Base-by-base conservation (phyloP, 2,888 invertebrate species). In the Oscheius myriophilus region DNA sequence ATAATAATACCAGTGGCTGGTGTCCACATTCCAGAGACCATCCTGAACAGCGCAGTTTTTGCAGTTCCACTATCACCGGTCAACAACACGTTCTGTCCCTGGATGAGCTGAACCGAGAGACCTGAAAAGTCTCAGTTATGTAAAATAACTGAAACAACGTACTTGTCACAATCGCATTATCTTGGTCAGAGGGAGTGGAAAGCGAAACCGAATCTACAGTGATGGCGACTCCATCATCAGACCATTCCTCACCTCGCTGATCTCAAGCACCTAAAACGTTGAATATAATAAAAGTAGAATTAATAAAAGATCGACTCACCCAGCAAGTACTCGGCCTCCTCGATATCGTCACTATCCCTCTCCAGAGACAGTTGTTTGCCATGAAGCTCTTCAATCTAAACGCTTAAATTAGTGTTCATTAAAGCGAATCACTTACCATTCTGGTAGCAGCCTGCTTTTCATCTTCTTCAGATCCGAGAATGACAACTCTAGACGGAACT, bases 31-130 rank as follows among this genome's bases (percentile, higher is more conserved):
- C 96, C 95, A 55, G 93, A 93, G 62, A 98, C 90, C 74, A 96
- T 93, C 62, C 97, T 91, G 88, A 98, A 93, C 78, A 98, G 88
- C 0, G 91, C 91, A 53, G 91, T 93, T 87, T 96, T 95, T 3
- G 95, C 95, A 87, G 95, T 95, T 14, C 97, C 96, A 87, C 96
- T 96, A 16, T 96, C 95, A 0, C 98, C 90, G 1, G 96, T 95
- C 77, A 98, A 94, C 51, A 98, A 90, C 57, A 97, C 75, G 72
- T 89, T 89, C 42, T 86, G 83, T 1, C 89, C 88, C 43, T 86
- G 82, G 23, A 83, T 82, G 54, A 90, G 83, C 69, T 87, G 83
- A 43, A 90, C 82, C 39, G 84, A 87, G 57, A 90, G 79, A 80
- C 88, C 89, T 88, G 79, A 46, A 75, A 85, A n/a, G 21, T 9